Evolutionary conservation across 2,113 vertebrate species (phyloP).

Genomic region (Periophthalmus modestus): DNA sequence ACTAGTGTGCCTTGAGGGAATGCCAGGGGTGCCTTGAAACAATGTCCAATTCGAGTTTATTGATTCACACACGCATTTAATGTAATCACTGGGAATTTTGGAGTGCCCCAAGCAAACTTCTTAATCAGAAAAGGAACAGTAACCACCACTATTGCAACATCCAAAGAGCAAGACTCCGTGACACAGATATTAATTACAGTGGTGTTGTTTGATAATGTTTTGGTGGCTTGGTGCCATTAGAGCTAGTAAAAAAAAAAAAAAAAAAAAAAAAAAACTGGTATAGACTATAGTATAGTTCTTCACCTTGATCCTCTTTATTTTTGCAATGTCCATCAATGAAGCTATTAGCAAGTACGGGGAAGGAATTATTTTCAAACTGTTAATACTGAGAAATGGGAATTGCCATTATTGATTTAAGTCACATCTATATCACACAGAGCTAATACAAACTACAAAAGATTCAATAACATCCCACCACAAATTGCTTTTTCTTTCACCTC

Average conservation of each 20-base stretch:
- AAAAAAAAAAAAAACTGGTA: background rate
- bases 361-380: background rate
- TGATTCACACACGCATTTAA: too few species aligned
- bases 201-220: too few species aligned
- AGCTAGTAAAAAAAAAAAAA: background rate
- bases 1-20: too few species aligned
- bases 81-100: too few species aligned
- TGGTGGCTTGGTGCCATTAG: too few species aligned
- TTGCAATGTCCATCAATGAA: background rate
- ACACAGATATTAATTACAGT: too few species aligned
- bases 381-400: background rate
- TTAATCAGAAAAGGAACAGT: too few species aligned
- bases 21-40: too few species aligned
- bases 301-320: background rate
- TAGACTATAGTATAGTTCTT: background rate
- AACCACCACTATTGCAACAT: too few species aligned
- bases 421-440: constrained; percentile 8
- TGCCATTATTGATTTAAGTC: background rate
- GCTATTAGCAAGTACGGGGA: background rate
- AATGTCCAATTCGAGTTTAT: too few species aligned
- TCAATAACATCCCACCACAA: constrained; percentile 20
- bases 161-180: too few species aligned
- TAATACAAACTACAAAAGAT: constrained; percentile 39
- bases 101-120: too few species aligned
- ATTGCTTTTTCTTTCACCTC: constrained; percentile 24